Conservation (phyloP, 2,113 vertebrate genomes). For the Ramphastos sulfuratus region DNA sequence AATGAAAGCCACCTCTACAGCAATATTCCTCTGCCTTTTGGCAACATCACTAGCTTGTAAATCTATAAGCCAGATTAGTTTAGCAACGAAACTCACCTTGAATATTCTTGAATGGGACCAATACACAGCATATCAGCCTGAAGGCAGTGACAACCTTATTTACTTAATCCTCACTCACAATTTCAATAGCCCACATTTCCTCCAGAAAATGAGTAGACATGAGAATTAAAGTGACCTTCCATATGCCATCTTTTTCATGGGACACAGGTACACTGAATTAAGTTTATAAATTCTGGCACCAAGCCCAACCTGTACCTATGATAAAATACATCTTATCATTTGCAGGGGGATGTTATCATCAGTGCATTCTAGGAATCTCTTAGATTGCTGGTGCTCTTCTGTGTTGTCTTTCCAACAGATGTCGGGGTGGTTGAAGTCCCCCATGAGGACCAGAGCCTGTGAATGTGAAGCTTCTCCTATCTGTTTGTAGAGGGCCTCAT, state of each 20-base stretch:
- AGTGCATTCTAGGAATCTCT: too few relatives aligned
- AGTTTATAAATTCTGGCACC: not conserved
- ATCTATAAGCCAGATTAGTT: not conserved
- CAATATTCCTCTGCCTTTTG: too few relatives aligned
- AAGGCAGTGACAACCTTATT: not conserved
- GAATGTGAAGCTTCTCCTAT: too few relatives aligned
- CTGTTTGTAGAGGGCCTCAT: too few relatives aligned
- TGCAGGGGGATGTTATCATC: too few relatives aligned
- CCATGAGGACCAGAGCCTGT: too few relatives aligned
- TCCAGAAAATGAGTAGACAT: not conserved
- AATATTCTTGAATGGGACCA: not conserved
- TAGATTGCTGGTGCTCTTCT: too few relatives aligned
- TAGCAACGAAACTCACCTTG: not conserved
- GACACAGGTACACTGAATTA: not conserved
- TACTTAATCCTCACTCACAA: not conserved
- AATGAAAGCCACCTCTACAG: too few relatives aligned
- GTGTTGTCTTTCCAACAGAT: too few relatives aligned
- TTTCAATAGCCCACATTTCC: not conserved
- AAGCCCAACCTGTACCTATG: not conserved
- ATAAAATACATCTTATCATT: not conserved
- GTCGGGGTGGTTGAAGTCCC: too few relatives aligned
- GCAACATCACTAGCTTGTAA: not conserved
- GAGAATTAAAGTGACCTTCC: not conserved
- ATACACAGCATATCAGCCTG: not conserved
- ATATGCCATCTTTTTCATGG: not conserved